Conservation (phyloP, 2,113 vertebrate species). For the Oxygymnocypris stewartii region DNA sequence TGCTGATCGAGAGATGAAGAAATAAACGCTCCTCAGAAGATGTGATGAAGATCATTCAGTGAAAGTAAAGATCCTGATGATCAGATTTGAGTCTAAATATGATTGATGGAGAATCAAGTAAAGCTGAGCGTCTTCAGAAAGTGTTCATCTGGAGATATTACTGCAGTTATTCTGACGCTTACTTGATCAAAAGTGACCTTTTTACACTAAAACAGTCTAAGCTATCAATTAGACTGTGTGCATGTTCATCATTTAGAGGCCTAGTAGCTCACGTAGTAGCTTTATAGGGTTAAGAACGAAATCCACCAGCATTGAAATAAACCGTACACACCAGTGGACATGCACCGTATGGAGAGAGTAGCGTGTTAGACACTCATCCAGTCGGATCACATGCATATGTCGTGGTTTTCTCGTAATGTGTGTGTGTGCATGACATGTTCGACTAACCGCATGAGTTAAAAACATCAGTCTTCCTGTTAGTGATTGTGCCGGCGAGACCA, state of each 20-base stretch:
- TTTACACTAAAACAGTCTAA: too few relatives aligned
- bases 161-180: neutral
- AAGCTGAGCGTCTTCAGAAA: neutral
- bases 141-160: neutral
- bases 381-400: neutral
- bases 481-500: constrained; percentile 18
- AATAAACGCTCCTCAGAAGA: too few relatives aligned
- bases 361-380: neutral
- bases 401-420: neutral
- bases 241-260: too few relatives aligned
- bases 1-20: too few relatives aligned
- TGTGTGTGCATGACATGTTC: neutral
- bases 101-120: neutral
- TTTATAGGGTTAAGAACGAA: too few relatives aligned
- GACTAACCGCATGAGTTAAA: constrained; percentile 13
- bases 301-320: too few relatives aligned
- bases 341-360: neutral
- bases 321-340: neutral
- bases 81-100: neutral
- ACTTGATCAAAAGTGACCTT: too few relatives aligned
- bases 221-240: too few relatives aligned
- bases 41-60: too few relatives aligned
- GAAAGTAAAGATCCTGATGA: neutral
- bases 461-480: constrained; percentile 27
- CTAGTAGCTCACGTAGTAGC: too few relatives aligned